phyloP scores from a whole-genome alignment of 2,888 invertebrate genomes.

The Caenorhabditis angaria region DNA sequence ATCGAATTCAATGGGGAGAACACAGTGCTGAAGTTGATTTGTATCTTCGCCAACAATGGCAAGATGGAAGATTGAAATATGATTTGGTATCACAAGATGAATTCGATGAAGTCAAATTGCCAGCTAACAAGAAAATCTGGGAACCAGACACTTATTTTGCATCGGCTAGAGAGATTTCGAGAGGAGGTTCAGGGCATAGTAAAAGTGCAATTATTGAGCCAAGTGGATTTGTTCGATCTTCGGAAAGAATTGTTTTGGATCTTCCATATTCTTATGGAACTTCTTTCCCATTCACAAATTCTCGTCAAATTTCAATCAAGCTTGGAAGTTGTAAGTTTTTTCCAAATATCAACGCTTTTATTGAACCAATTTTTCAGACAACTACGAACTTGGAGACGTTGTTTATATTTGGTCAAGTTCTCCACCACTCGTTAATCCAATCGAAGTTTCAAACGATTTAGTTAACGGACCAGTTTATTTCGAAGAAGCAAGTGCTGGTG shows the following conservation, averaged over 20 bases:
- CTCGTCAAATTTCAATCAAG: constrained; percentile 49
- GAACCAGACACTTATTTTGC: constrained; percentile 69
- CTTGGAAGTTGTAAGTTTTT: constrained; percentile 52
- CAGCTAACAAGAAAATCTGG: constrained; percentile 62
- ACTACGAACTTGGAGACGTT: constrained; percentile 66
- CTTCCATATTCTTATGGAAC: constrained; percentile 50
- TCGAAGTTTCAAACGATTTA: constrained; percentile 65
- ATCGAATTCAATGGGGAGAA: constrained; percentile 63
- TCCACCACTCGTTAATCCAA: constrained; percentile 67
- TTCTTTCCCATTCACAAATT: constrained; percentile 57
- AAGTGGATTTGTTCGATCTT: constrained; percentile 61
- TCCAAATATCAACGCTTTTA: background rate
- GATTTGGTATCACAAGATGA: constrained; percentile 68
- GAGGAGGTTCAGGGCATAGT: constrained; percentile 16
- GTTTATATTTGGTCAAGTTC: constrained; percentile 71
- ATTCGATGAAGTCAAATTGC: constrained; percentile 61
- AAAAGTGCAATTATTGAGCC: constrained; percentile 60
- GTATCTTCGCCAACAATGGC: constrained; percentile 71
- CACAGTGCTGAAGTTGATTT: constrained; percentile 67
- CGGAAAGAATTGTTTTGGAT: constrained; percentile 53
- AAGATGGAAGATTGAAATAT: constrained; percentile 64
- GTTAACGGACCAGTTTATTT: constrained; percentile 53
- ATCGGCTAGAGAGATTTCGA: constrained; percentile 48
- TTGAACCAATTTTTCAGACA: constrained; percentile 33
- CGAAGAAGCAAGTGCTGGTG: constrained; percentile 62